Conservation (phyloP, 1,140 invertebrate species). For the Bombus consobrinus region DNA sequence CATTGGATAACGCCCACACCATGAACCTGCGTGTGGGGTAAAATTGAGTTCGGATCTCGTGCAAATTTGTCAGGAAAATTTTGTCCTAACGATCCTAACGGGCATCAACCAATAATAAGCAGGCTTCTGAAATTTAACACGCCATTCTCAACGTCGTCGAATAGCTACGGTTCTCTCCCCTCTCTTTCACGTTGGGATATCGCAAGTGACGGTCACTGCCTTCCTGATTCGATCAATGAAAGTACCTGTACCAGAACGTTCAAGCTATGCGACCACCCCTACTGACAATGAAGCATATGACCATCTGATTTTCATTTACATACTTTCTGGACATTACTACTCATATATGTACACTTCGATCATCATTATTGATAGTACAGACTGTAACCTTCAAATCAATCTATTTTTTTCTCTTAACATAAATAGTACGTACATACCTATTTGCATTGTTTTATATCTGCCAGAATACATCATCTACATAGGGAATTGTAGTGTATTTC, state of each 20-base stretch:
- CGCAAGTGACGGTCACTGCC: constrained; percentile 63
- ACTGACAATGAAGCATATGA: constrained; percentile 6
- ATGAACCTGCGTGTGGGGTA: constrained; percentile 16
- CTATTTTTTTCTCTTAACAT: not conserved
- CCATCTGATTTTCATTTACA: constrained; percentile 6
- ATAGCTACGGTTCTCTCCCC: constrained; percentile 67
- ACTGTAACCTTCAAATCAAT: not conserved
- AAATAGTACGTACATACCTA: too few relatives aligned
- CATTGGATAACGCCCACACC: constrained; percentile 54
- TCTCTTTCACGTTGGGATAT: constrained; percentile 52
- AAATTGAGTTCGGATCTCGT: constrained; percentile 18
- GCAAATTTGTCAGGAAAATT: constrained; percentile 49
- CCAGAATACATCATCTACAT: not conserved
- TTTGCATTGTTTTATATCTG: too few relatives aligned
- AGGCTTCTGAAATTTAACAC: constrained; percentile 55
- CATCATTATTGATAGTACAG: not conserved
- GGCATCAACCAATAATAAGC: constrained; percentile 66
- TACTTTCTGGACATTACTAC: not conserved
- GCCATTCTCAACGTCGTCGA: constrained; percentile 71
- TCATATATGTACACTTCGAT: not conserved
- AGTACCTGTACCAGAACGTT: constrained; percentile 61
- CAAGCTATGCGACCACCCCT: constrained; percentile 51
- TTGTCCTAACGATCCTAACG: constrained; percentile 53
- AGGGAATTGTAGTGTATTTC: too few relatives aligned
- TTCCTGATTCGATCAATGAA: constrained; percentile 74